These are phyloP conservation scores for Eupeodes corollae DNA, from an alignment of 1,140 invertebrate species.

Conservation along the genomic window DNA sequence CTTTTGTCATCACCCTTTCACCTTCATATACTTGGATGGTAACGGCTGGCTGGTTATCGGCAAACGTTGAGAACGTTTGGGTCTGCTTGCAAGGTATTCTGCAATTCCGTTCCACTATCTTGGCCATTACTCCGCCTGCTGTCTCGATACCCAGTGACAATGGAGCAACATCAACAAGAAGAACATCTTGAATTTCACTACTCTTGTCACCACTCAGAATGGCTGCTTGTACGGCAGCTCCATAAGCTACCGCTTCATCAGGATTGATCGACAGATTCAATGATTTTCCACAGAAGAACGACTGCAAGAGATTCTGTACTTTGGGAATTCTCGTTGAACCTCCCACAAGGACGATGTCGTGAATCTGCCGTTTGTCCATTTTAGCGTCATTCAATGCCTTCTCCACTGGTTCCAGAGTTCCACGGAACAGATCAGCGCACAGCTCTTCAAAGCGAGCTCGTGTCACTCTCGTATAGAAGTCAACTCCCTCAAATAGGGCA, in stretches of 20 bases:
- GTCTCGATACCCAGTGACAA: conserved; percentile 49
- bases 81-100: conserved; percentile 53
- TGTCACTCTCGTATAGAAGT: conserved; percentile 76
- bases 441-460: conserved; percentile 79
- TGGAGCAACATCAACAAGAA: conserved; percentile 46
- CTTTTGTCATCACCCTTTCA: conserved; percentile 58
- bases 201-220: conserved; percentile 58
- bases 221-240: conserved; percentile 65
- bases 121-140: conserved; percentile 50
- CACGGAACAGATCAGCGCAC: conserved; percentile 66
- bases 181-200: conserved; percentile 41
- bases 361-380: conserved; percentile 55
- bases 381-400: conserved; percentile 63
- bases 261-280: conserved; percentile 64
- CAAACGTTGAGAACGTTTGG: conserved; percentile 53
- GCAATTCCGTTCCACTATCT: conserved; percentile 51
- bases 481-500: conserved; percentile 60
- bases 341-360: conserved; percentile 52
- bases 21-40: conserved; percentile 58
- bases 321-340: conserved; percentile 55
- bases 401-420: conserved; percentile 58
- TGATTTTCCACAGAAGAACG: conserved; percentile 53
- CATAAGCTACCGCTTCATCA: conserved; percentile 66
- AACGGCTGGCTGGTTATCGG: conserved; percentile 60
- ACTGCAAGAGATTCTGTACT: conserved; percentile 49